phyloP scores from a whole-genome alignment of 2,797 vertebrate genomes.

The Hoplostethus mediterraneus region DNA sequence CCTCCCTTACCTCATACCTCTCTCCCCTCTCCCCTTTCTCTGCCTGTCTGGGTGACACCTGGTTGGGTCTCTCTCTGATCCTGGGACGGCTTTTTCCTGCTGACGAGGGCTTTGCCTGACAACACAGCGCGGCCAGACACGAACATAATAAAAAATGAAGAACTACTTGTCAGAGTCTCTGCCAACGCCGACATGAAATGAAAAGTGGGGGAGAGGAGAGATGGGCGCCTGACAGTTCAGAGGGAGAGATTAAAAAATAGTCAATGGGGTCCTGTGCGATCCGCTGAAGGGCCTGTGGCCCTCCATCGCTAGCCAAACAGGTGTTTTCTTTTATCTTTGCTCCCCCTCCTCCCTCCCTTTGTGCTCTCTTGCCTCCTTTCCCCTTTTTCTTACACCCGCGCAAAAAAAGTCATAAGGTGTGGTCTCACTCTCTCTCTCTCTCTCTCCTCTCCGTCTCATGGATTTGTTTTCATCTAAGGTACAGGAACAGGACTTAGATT shows the following conservation, averaged over 20 bases:
- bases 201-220: conserved; percentile 70
- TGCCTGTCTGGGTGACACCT: conserved; percentile 94
- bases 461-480: conserved; percentile 48
- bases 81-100: conserved; percentile 90
- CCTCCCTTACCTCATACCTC: conserved; percentile 42
- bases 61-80: conserved; percentile 96
- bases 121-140: conserved; percentile 91
- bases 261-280: conserved; percentile 82
- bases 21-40: conserved; percentile 1
- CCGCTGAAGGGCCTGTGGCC: conserved; percentile 79
- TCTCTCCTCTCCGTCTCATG: conserved; percentile 28
- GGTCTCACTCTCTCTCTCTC: conserved; percentile 50
- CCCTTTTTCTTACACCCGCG: conserved; percentile 54
- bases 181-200: conserved; percentile 91
- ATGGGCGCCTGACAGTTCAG: conserved; percentile 79
- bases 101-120: conserved; percentile 95
- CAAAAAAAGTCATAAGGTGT: conserved; percentile 75
- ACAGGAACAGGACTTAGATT: conserved; percentile 58
- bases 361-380: conserved; percentile 72
- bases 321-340: conserved; percentile 88
- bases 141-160: conserved; percentile 98
- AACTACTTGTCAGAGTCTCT: conserved; percentile 95
- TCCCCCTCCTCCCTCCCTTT: conserved; percentile 67
- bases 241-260: conserved; percentile 81
- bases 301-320: conserved; percentile 86